Percentiles rank a stretch among this genome's conserved stretches.
Evolutionary conservation across 2,113 vertebrate genomes (phyloP).

Genomic region (Cinclus cinclus): DNA sequence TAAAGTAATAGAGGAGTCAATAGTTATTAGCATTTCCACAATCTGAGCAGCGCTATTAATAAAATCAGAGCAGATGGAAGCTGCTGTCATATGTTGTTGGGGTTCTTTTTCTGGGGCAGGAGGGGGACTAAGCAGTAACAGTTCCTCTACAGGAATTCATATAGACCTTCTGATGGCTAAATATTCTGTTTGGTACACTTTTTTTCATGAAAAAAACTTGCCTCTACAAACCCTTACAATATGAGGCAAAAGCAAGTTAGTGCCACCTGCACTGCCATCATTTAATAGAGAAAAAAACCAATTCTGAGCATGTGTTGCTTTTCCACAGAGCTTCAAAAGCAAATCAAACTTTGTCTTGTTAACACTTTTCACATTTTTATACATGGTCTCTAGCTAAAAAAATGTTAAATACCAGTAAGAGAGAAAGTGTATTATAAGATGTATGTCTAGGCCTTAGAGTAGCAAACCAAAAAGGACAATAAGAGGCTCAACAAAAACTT

Average conservation of each 20-base stretch:
- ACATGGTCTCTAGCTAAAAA: neutral
- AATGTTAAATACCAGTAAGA: neutral
- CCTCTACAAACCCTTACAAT: neutral
- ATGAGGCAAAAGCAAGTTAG: neutral
- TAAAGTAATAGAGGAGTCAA: neutral
- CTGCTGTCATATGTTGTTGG: neutral
- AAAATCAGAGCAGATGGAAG: constrained; percentile 31
- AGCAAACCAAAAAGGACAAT: neutral
- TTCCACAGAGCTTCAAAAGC: neutral
- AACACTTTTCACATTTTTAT: neutral
- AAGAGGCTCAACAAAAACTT: neutral
- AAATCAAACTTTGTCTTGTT: neutral
- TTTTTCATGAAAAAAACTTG: neutral
- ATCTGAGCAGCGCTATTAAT: neutral
- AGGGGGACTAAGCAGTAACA: neutral
- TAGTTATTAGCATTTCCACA: constrained; percentile 1
- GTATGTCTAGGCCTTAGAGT: neutral
- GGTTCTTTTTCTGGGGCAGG: neutral
- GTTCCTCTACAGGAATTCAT: neutral
- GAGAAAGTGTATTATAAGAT: fast-evolving
- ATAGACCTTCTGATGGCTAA: neutral
- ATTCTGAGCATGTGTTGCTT: neutral
- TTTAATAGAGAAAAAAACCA: neutral
- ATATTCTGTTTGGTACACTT: neutral
- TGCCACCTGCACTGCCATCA: neutral